Conservation (phyloP, 2,888 invertebrate species). For the Chymomyza fuscimana region DNA sequence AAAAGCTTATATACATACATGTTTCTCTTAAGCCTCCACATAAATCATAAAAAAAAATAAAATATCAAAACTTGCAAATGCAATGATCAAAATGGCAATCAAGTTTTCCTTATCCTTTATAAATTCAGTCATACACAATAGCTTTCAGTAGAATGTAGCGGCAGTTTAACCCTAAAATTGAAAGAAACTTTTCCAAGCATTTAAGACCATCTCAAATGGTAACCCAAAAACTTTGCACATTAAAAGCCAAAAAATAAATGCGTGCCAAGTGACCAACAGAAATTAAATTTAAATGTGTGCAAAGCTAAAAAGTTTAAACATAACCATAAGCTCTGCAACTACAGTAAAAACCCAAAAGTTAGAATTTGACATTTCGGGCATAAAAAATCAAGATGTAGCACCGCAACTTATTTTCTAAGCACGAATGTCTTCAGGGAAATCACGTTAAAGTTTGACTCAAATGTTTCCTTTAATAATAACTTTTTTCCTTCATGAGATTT, state of each 20-base stretch:
- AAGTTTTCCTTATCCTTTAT: neutral
- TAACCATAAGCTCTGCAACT: neutral
- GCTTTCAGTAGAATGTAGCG: neutral
- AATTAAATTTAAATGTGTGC: conserved; percentile 49
- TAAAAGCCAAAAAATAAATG: conserved; percentile 36
- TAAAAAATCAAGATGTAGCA: neutral
- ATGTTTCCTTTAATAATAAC: too few species aligned
- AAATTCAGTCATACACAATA: neutral
- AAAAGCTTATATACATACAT: too few species aligned
- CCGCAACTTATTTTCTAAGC: too few species aligned
- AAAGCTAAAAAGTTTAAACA: conserved; percentile 13
- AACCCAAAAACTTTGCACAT: conserved; percentile 41
- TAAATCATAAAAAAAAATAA: neutral
- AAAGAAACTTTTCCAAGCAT: neutral
- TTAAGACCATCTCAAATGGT: neutral
- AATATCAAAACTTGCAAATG: neutral
- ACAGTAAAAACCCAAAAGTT: conserved; percentile 21
- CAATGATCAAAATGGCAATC: neutral
- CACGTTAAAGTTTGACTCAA: too few species aligned
- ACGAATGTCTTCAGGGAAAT: too few species aligned
- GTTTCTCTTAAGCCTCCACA: neutral
- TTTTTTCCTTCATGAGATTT: too few species aligned
- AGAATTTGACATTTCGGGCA: conserved; percentile 20
- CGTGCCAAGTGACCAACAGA: conserved; percentile 31
- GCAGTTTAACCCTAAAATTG: neutral